These are phyloP conservation scores for Chymomyza fuscimana DNA, from an alignment of 2,888 invertebrate genomes.

Conservation along the genomic window DNA sequence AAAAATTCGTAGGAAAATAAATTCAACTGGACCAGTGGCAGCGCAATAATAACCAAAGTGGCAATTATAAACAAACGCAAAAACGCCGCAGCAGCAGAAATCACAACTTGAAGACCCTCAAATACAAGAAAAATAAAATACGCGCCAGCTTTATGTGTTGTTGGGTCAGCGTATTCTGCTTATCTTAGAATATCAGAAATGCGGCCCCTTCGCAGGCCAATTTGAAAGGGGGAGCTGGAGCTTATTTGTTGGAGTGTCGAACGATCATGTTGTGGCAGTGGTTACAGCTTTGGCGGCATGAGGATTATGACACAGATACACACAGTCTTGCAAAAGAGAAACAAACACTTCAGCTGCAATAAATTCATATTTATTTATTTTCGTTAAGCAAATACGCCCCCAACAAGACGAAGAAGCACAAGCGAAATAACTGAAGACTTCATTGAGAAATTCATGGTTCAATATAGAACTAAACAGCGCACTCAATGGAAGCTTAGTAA, in stretches of 20 bases:
- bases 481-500: slow-evolving; percentile 18
- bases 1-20: slow-evolving; percentile 57
- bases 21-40: slow-evolving; percentile 18
- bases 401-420: slow-evolving; percentile 36
- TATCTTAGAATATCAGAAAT: slow-evolving; percentile 32
- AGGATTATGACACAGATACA: not conserved
- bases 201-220: not conserved
- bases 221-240: slow-evolving; percentile 30
- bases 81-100: slow-evolving; percentile 60
- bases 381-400: slow-evolving; percentile 69
- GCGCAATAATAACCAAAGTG: slow-evolving; percentile 3
- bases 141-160: slow-evolving; percentile 33
- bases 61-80: slow-evolving; percentile 38
- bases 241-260: slow-evolving; percentile 33
- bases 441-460: slow-evolving; percentile 1
- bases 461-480: slow-evolving; percentile 1
- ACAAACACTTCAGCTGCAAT: slow-evolving; percentile 46
- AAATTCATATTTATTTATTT: slow-evolving; percentile 73
- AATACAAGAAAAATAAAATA: slow-evolving; percentile 17
- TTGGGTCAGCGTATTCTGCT: slow-evolving; percentile 53
- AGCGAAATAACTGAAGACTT: slow-evolving; percentile 4
- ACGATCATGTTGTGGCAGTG: slow-evolving; percentile 5
- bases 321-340: not conserved
- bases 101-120: slow-evolving; percentile 27
- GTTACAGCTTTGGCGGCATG: not conserved